phyloP scores from a whole-genome alignment of 2,888 invertebrate species.

The Pammene fasciana region DNA sequence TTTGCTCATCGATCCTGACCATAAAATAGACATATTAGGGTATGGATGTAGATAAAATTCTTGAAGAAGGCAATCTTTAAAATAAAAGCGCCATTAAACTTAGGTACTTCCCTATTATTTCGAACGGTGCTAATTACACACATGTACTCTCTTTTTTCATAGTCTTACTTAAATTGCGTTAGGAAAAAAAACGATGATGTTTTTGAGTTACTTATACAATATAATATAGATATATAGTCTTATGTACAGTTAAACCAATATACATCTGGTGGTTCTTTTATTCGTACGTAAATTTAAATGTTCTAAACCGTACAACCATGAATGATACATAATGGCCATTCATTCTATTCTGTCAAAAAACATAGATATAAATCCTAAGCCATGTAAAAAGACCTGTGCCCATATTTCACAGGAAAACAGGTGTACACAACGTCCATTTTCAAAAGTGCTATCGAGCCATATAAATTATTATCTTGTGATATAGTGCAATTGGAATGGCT shows the following conservation, averaged over 20 bases:
- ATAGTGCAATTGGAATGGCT: constrained; percentile 6
- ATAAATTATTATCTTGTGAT: constrained; percentile 32
- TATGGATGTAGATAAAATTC: too few relatives aligned
- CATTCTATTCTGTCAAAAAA: constrained; percentile 21
- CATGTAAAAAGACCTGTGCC: constrained; percentile 27
- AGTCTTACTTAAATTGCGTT: too few relatives aligned
- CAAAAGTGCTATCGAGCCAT: constrained; percentile 28
- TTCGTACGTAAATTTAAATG: constrained; percentile 19
- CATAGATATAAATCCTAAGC: constrained; percentile 36
- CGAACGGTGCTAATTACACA: too few relatives aligned
- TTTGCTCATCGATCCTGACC: too few relatives aligned
- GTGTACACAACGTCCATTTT: constrained; percentile 35
- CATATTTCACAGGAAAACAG: constrained; percentile 39
- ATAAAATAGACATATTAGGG: too few relatives aligned
- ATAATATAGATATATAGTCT: too few relatives aligned
- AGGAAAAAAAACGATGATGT: too few relatives aligned
- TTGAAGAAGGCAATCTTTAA: too few relatives aligned
- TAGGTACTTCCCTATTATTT: too few relatives aligned
- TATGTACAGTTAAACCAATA: not conserved
- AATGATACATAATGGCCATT: constrained; percentile 31
- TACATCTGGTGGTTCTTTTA: not conserved
- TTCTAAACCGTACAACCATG: constrained; percentile 6
- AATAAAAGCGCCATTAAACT: too few relatives aligned
- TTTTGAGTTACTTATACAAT: too few relatives aligned
- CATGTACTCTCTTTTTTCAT: too few relatives aligned